These are phyloP conservation scores for Acrobasis repandana DNA, from an alignment of 2,888 invertebrate genomes.

Conservation along the genomic window DNA sequence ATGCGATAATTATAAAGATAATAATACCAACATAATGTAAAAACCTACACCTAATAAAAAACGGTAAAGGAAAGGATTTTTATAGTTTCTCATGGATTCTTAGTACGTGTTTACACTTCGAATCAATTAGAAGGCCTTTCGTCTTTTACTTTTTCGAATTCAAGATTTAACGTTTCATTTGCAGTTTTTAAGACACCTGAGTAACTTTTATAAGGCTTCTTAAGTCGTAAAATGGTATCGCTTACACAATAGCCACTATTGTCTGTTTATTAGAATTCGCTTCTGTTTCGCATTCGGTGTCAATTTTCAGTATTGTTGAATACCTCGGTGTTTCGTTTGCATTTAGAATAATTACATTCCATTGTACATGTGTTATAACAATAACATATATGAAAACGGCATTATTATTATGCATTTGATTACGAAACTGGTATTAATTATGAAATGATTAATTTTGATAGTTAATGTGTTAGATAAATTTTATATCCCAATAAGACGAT, in stretches of 20 bases:
- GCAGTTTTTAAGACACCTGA: slow-evolving; percentile 70
- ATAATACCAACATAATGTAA: too few species aligned
- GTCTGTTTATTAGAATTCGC: slow-evolving; percentile 66
- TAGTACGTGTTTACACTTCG: background rate
- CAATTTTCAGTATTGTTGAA: slow-evolving; percentile 42
- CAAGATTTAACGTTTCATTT: slow-evolving; percentile 60
- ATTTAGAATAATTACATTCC: background rate
- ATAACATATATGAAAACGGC: background rate
- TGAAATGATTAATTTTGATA: background rate
- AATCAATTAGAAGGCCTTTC: background rate
- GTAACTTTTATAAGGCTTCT: slow-evolving; percentile 72
- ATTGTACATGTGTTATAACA: background rate
- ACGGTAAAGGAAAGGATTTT: too few species aligned
- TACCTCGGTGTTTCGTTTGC: slow-evolving; percentile 25
- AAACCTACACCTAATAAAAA: too few species aligned
- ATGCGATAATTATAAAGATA: too few species aligned
- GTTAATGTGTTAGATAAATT: too few species aligned
- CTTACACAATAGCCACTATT: slow-evolving; percentile 77
- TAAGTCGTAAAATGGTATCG: slow-evolving; percentile 79
- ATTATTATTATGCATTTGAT: background rate
- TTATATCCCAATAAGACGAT: too few species aligned
- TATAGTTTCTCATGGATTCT: background rate
- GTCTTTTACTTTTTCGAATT: slow-evolving; percentile 36
- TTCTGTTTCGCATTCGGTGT: slow-evolving; percentile 47
- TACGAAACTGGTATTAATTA: background rate